Evolutionary conservation across 2,888 invertebrate species (phyloP), one percentile per base, ranked within the genome.

Genomic region (Dorcus hopei): DNA sequence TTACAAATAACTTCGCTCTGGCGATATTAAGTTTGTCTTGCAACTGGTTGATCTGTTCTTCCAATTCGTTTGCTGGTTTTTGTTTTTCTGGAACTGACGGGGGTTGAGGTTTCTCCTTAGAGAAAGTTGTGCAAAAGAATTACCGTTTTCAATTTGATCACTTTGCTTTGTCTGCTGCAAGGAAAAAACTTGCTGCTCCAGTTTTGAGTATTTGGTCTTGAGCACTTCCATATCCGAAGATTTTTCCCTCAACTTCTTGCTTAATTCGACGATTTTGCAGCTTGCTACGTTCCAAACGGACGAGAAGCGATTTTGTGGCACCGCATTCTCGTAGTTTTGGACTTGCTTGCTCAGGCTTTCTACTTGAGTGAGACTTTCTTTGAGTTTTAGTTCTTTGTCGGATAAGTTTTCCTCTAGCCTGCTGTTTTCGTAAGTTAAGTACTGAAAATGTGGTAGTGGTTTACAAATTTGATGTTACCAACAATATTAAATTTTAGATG

Each of bases 201-300:
- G 69, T 53, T 79, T 79, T 6, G 83, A 79, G 62, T 81, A 85
- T 73, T 83, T 86, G 0, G 84, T 82, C 74, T 84, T 86, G 48
- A 81, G 80, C 2, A 80, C 73, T 74, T 85, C 86, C 9, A 86
- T 68, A 77, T 88, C 87, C 0, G 85, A 81, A 3, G 82, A 83
- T 58, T 86, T 81, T 65, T 88, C 87, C 38, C 87, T 77, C 51
- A 87, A 83, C 70, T 85, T 86, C 72, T 86, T 87, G 66, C 85
- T 87, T 5, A 88, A 76, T 55, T 88, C 87, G 0, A 87, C 82
- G 58, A 88, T 84, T 77, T 87, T 87, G n/a, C 82, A 79, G 43
- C 84, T 83, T 1, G 85, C 84, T 7, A 84, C 70, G 33, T 85
- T 83, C 5, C 81, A 81, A 1, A 83, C 80, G 67, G 81, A 79